A percentile compares a stretch with the other conserved stretches of the same genome.
Conservation (phyloP, 2,113 vertebrate genomes). For the Actenoides hombroni region DNA sequence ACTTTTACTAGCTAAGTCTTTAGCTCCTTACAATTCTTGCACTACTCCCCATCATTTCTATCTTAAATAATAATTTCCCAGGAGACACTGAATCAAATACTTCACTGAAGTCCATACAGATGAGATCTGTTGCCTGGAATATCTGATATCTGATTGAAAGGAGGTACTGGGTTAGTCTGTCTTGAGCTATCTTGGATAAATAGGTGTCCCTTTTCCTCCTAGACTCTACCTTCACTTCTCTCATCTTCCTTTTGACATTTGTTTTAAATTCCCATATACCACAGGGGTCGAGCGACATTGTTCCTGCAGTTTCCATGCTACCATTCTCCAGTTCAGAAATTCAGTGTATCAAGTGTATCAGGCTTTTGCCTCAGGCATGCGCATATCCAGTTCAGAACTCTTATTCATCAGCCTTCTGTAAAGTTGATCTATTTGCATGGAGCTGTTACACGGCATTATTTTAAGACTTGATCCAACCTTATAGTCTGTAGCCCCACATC, state of each 20-base stretch:
- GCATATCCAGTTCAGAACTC: not conserved
- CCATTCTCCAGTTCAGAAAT: not conserved
- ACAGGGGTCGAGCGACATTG: accelerated
- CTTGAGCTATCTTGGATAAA: not conserved
- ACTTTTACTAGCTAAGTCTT: not conserved
- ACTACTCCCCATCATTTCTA: constrained; percentile 11
- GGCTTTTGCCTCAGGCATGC: not conserved
- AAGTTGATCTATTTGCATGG: not conserved
- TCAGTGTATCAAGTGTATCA: not conserved
- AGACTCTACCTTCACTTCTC: not conserved
- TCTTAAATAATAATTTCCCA: not conserved
- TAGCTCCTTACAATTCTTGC: not conserved
- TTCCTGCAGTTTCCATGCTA: not conserved
- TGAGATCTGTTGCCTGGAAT: not conserved
- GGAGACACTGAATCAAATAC: not conserved
- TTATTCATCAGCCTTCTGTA: not conserved
- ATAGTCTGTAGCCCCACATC: not conserved
- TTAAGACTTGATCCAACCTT: not conserved
- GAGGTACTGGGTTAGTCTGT: not conserved
- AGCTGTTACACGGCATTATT: not conserved
- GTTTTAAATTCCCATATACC: not conserved
- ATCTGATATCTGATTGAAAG: not conserved
- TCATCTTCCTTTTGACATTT: not conserved
- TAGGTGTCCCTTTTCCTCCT: not conserved
- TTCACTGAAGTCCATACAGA: not conserved